phyloP scores from a whole-genome alignment of 2,797 vertebrate species.

The Melanotaenia trifasciata region DNA sequence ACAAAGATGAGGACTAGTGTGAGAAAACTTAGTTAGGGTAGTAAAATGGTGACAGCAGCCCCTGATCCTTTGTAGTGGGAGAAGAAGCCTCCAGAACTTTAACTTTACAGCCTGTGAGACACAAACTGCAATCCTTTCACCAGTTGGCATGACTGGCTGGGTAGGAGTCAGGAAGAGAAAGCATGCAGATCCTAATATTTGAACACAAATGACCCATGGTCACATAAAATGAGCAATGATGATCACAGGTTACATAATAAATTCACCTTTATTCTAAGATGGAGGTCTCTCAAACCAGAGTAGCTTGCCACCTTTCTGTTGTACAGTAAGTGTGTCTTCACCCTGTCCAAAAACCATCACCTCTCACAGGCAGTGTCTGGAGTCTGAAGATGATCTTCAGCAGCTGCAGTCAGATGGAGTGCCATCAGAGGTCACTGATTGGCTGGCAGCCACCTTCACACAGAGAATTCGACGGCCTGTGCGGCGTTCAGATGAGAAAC shows the following conservation, averaged over 20 bases:
- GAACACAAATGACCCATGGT: neutral
- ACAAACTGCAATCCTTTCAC: neutral
- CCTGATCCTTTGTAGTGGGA: neutral
- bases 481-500: slow-evolving; percentile 89
- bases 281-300: no score
- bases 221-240: neutral
- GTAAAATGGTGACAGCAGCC: neutral
- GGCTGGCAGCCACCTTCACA: slow-evolving; percentile 93
- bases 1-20: neutral
- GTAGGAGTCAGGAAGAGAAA: neutral
- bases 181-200: neutral
- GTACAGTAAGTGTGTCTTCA: neutral
- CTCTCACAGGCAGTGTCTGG: slow-evolving; percentile 86
- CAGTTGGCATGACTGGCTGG: neutral
- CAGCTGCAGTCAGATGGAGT: slow-evolving; percentile 91
- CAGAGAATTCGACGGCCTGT: slow-evolving; percentile 85
- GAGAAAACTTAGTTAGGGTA: neutral
- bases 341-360: neutral
- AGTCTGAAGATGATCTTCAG: slow-evolving; percentile 92
- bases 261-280: neutral
- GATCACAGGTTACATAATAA: neutral
- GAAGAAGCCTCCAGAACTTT: neutral
- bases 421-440: slow-evolving; percentile 92
- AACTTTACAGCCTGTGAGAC: neutral
- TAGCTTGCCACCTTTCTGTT: neutral